Evolutionary conservation across 2,797 vertebrate genomes (phyloP).

Genomic region (Phaenicophaeus curvirostris): DNA sequence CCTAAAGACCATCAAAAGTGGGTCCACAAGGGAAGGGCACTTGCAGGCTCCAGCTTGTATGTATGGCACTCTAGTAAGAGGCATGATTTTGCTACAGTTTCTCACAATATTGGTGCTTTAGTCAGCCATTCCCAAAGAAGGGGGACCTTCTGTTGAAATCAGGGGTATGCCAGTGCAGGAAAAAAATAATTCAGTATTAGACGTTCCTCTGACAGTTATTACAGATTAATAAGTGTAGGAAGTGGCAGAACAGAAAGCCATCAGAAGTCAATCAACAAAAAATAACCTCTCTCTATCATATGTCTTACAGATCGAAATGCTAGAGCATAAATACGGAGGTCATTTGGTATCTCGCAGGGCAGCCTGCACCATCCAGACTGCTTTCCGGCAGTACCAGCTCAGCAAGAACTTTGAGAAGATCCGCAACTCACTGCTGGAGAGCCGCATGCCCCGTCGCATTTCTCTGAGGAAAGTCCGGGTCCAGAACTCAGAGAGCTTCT

Average conservation of each 20-base stretch:
- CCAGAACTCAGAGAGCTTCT: constrained; percentile 90
- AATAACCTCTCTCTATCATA: neutral
- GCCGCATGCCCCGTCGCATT: constrained; percentile 93
- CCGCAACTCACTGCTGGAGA: constrained; percentile 95
- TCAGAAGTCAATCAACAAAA: neutral
- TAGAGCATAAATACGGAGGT: constrained; percentile 98
- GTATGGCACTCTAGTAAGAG: neutral
- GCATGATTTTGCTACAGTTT: neutral
- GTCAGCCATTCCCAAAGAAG: neutral
- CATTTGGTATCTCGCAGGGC: constrained; percentile 93
- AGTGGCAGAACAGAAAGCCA: neutral
- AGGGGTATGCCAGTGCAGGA: neutral
- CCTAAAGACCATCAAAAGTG: neutral
- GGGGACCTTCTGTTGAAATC: neutral
- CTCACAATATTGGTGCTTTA: neutral
- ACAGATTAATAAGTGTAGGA: neutral
- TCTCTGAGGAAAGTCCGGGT: constrained; percentile 91
- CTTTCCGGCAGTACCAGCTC: constrained; percentile 98
- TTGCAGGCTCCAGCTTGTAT: neutral
- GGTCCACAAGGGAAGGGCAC: neutral
- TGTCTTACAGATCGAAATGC: constrained; percentile 91
- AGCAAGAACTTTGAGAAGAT: constrained; percentile 99
- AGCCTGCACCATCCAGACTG: constrained; percentile 96
- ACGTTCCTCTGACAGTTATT: neutral
- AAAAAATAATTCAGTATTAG: neutral